Conservation (phyloP, 2,113 vertebrate genomes). For the Sturnus vulgaris region DNA sequence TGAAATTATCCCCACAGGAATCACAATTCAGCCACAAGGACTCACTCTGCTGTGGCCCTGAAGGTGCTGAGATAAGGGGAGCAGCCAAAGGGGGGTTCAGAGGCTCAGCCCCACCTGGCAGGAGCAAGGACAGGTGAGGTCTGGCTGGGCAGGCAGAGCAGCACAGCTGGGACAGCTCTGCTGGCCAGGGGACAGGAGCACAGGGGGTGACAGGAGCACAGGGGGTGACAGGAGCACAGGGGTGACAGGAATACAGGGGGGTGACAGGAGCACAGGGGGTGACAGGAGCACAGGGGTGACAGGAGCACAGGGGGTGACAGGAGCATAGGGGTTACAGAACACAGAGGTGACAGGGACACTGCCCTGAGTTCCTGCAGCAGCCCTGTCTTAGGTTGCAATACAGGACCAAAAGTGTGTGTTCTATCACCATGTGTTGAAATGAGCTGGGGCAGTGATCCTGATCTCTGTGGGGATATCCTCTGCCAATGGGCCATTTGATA, state of each 20-base stretch:
- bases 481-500: no score
- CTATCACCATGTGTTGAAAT: no score
- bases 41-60: fast-evolving
- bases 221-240: not conserved
- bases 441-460: no score
- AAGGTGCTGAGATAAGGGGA: not conserved
- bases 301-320: not conserved
- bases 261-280: no score
- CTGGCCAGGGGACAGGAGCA: not conserved
- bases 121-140: not conserved
- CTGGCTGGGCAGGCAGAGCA: not conserved
- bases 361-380: not conserved
- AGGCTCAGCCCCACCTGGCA: not conserved
- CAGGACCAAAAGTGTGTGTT: no score
- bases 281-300: no score
- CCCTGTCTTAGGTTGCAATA: not conserved
- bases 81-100: not conserved
- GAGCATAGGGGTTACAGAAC: no score
- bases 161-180: not conserved
- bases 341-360: not conserved
- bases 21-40: not conserved
- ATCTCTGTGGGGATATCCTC: no score
- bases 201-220: not conserved
- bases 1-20: not conserved
- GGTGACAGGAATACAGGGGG: no score